These are phyloP conservation scores for Pemphigus obesinymphae DNA, from an alignment of 1,140 invertebrate genomes.

Conservation along the genomic window DNA sequence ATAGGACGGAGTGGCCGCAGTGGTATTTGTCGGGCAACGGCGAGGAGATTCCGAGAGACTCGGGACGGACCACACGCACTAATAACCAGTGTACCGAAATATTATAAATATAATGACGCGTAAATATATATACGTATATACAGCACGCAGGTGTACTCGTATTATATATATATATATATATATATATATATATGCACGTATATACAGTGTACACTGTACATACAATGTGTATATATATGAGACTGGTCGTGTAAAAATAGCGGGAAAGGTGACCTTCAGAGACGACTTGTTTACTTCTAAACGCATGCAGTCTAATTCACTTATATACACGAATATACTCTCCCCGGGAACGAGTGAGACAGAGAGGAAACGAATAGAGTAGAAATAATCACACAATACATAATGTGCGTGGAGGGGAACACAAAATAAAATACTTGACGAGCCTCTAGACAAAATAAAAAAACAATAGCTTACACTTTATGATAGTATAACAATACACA, in stretches of 20 bases:
- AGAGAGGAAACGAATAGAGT: conserved; percentile 6
- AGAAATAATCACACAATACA: background rate
- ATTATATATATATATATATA: background rate
- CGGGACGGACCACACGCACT: conserved; percentile 15
- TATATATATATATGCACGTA: background rate
- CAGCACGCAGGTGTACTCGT: background rate
- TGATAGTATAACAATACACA: background rate
- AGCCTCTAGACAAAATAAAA: background rate
- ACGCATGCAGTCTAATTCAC: conserved; percentile 4
- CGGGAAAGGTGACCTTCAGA: conserved; percentile 36
- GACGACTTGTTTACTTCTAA: conserved; percentile 38
- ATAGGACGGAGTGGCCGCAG: too few species aligned
- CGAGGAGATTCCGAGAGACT: background rate
- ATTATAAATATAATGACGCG: background rate
- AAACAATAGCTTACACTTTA: background rate
- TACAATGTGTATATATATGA: background rate
- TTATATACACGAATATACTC: conserved; percentile 1
- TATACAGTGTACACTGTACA: background rate
- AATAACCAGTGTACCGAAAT: background rate
- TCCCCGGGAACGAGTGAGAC: too few species aligned
- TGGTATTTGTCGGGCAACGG: too few species aligned
- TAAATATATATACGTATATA: background rate
- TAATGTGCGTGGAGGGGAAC: background rate
- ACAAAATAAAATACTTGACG: background rate
- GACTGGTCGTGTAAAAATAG: conserved; percentile 7